These are phyloP conservation scores for Macrotrachela quadricornifera DNA, from an alignment of 1,140 invertebrate genomes.

Conservation along the genomic window DNA sequence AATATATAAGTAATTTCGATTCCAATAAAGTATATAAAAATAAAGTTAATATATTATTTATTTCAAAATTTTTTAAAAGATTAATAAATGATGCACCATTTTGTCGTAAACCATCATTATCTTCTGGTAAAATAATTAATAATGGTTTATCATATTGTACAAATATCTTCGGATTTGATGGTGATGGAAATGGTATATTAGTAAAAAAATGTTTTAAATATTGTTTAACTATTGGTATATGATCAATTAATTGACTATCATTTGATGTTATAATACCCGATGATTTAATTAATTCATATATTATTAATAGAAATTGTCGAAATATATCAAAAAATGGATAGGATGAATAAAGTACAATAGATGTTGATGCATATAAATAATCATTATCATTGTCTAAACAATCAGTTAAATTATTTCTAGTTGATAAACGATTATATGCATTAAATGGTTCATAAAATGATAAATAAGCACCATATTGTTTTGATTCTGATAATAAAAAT, in stretches of 20 bases:
- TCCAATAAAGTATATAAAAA: conserved; percentile 73
- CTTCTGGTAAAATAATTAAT: conserved; percentile 22
- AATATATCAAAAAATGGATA: conserved; percentile 97
- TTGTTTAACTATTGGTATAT: background rate
- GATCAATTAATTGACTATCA: background rate
- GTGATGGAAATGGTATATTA: conserved; percentile 89
- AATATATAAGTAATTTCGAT: conserved; percentile 95
- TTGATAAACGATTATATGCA: conserved; percentile 39
- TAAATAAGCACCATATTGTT: conserved; percentile 83
- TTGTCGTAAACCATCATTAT: conserved; percentile 1
- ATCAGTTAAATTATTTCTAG: conserved; percentile 20
- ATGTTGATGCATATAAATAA: conserved; percentile 67
- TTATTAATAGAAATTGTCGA: conserved; percentile 53
- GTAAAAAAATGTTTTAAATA: conserved; percentile 65
- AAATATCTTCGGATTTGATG: conserved; percentile 42
- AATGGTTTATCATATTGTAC: conserved; percentile 15
- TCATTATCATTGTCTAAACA: conserved; percentile 19
- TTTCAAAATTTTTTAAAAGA: conserved; percentile 65
- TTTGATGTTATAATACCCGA: background rate
- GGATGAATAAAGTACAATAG: conserved; percentile 76
- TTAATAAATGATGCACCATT: conserved; percentile 84
- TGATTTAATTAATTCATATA: conserved; percentile 50
- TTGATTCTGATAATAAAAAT: no score
- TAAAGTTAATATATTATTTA: conserved; percentile 76
- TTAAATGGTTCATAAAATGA: conserved; percentile 77